Percentiles rank a stretch among this genome's conserved stretches.
Conservation (phyloP, 2,888 invertebrate genomes). For the Phaonia tiefii region DNA sequence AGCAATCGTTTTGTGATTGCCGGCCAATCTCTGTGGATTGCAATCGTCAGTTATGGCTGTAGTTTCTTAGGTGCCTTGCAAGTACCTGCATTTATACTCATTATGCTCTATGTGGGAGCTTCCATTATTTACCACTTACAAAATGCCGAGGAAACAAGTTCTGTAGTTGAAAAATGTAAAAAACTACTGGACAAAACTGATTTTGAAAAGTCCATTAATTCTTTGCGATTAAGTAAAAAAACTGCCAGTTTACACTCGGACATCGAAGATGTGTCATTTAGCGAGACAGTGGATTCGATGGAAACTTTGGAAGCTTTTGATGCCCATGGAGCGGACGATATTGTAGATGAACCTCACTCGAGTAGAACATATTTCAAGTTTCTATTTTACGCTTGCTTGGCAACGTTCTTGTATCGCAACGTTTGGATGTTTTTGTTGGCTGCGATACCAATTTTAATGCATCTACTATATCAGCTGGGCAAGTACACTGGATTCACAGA, state of each 20-base stretch:
- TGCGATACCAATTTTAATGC: constrained; percentile 85
- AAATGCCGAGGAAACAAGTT: constrained; percentile 73
- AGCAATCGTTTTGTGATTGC: constrained; percentile 85
- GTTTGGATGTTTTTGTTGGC: constrained; percentile 90
- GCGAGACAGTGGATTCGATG: constrained; percentile 75
- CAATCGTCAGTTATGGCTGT: constrained; percentile 88
- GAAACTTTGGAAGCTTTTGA: constrained; percentile 71
- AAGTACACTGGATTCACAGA: constrained; percentile 76
- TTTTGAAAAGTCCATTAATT: constrained; percentile 75
- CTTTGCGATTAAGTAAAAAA: constrained; percentile 77
- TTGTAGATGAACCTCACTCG: constrained; percentile 79
- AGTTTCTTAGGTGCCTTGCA: constrained; percentile 88
- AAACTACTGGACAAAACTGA: constrained; percentile 76
- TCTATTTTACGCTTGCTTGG: constrained; percentile 89
- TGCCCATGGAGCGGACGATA: constrained; percentile 55
- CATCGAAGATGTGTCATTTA: constrained; percentile 76
- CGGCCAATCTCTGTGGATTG: constrained; percentile 88
- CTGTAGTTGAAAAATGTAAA: constrained; percentile 73
- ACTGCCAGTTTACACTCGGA: constrained; percentile 71
- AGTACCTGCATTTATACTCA: constrained; percentile 86
- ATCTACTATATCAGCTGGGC: constrained; percentile 75
- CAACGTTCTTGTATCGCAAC: constrained; percentile 93
- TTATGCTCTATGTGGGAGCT: constrained; percentile 83
- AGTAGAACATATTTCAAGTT: constrained; percentile 88
- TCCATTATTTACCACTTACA: constrained; percentile 79